Percentiles rank a stretch among this genome's conserved stretches.
Evolutionary conservation across 2,113 vertebrate genomes (phyloP).

Genomic region (Argyrosomus japonicus): DNA sequence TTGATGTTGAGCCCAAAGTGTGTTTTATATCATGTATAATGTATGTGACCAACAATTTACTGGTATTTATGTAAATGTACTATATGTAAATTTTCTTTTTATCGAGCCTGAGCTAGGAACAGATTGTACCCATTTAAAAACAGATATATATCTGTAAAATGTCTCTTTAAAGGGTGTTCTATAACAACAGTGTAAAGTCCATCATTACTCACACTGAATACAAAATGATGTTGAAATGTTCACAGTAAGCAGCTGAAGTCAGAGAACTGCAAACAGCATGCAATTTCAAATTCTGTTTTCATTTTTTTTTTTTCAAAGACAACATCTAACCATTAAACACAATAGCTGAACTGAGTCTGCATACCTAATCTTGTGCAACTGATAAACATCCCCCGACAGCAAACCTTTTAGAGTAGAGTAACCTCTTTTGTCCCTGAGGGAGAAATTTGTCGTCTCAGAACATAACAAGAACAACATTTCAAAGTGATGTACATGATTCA

Average conservation of each 20-base stretch:
- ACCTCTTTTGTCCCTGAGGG: no score
- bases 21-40: neutral
- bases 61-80: neutral
- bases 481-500: neutral
- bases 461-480: no score
- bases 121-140: neutral
- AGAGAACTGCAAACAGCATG: neutral
- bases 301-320: neutral
- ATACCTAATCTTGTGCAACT: neutral
- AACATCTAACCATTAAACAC: neutral
- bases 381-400: neutral
- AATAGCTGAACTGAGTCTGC: neutral
- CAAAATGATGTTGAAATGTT: neutral
- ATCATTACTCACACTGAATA: conserved; percentile 14
- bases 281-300: neutral
- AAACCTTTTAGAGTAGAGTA: neutral
- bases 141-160: neutral
- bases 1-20: neutral
- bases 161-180: neutral
- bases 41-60: neutral
- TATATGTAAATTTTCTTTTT: no score
- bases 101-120: neutral
- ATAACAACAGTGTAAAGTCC: neutral
- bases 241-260: neutral
- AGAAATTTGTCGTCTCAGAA: no score